These are phyloP conservation scores for Symphodus melops DNA, from an alignment of 2,113 vertebrate species.

Conservation along the genomic window DNA sequence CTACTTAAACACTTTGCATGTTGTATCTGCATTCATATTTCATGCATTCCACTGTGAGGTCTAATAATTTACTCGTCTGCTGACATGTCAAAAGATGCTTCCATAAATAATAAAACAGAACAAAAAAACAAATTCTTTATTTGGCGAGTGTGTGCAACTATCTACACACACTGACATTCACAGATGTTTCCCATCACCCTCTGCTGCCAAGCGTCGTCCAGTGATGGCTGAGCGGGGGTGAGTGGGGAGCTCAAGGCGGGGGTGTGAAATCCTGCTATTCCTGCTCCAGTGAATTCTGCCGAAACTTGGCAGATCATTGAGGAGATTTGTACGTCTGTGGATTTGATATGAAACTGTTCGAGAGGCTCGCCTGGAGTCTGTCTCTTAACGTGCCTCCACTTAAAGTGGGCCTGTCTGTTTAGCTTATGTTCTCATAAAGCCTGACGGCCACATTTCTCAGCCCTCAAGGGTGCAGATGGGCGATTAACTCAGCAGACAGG, in stretches of 20 bases:
- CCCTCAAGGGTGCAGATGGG: conserved; percentile 47
- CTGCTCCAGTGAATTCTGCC: conserved; percentile 72
- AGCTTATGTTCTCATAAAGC: conserved; percentile 57
- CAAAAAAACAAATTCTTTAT: conserved; percentile 47
- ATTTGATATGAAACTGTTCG: conserved; percentile 71
- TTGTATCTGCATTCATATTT: conserved; percentile 44
- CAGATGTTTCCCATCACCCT: conserved; percentile 78
- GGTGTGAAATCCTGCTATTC: conserved; percentile 70
- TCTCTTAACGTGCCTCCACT: conserved; percentile 57
- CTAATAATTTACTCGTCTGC: conserved; percentile 36
- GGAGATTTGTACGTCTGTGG: conserved; percentile 70
- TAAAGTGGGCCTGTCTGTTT: conserved; percentile 54
- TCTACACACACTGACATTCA: conserved; percentile 52
- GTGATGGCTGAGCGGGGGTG: conserved; percentile 53
- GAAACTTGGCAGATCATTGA: conserved; percentile 74
- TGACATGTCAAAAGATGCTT: conserved; percentile 22
- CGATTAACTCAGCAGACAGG: conserved; percentile 54
- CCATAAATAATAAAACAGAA: conserved; percentile 28
- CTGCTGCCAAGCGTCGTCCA: conserved; percentile 67
- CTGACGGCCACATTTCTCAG: conserved; percentile 52
- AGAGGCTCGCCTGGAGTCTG: conserved; percentile 65
- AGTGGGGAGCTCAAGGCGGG: conserved; percentile 13
- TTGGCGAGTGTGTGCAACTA: conserved; percentile 50
- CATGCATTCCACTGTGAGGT: conserved; percentile 29
- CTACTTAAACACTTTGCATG: conserved; percentile 28